These are phyloP conservation scores for Sciurus vulgaris DNA, from an alignment of 2,797 vertebrate genomes.

Conservation along the genomic window DNA sequence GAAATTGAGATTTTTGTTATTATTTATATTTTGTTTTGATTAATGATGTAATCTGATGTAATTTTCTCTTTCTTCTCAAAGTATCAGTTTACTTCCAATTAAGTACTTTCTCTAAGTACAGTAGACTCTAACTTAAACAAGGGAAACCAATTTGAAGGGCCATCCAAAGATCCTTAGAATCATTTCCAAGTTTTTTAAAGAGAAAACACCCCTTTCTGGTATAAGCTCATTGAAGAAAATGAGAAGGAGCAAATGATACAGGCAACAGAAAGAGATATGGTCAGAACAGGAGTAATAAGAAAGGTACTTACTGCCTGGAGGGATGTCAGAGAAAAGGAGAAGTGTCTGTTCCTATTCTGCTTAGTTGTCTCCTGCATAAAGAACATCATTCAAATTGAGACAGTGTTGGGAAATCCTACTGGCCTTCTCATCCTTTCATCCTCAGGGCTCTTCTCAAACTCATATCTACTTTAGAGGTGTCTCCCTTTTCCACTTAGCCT, in stretches of 20 bases:
- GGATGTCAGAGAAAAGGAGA: background rate
- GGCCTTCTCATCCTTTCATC: background rate
- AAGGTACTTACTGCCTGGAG: background rate
- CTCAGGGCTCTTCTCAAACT: background rate
- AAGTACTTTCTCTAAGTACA: background rate
- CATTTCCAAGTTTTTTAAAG: conserved; percentile 60
- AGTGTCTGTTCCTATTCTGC: background rate
- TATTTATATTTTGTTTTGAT: conserved; percentile 52
- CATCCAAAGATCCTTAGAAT: conserved; percentile 37
- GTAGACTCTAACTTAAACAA: background rate
- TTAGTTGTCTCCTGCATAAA: background rate
- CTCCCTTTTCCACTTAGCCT: background rate
- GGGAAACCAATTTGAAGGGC: conserved; percentile 44
- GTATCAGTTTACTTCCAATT: conserved; percentile 42
- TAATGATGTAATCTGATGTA: conserved; percentile 9
- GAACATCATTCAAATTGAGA: background rate
- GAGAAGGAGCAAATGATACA: conserved; percentile 45
- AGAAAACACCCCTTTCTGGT: background rate
- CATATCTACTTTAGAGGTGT: background rate
- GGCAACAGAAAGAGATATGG: conserved; percentile 5
- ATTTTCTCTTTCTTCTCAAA: conserved; percentile 46
- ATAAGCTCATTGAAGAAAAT: conserved; percentile 56
- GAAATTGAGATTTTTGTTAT: conserved; percentile 33
- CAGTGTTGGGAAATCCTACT: background rate
- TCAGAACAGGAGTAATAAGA: conserved; percentile 57